Conservation (phyloP, 2,797 vertebrate species). For the Mareca strepera region DNA sequence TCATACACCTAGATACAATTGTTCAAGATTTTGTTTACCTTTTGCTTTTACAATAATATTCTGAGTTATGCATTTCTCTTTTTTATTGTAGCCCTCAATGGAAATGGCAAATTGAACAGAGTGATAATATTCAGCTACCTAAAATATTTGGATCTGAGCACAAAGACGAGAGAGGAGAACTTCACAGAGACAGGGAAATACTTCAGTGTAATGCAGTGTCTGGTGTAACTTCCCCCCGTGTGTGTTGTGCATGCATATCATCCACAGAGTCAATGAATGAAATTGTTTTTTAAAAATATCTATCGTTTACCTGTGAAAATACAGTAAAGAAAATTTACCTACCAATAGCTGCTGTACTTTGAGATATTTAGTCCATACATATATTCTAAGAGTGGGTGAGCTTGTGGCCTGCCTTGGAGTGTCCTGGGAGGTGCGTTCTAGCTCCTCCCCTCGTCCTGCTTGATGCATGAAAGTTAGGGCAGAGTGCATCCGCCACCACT, state of each 20-base stretch:
- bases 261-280: not conserved
- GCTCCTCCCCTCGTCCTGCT: constrained; percentile 65
- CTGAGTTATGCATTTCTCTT: not conserved
- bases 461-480: constrained; percentile 59
- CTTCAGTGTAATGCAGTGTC: not conserved
- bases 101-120: not conserved
- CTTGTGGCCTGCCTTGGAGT: constrained; percentile 49
- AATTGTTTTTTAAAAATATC: not conserved
- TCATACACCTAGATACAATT: not conserved
- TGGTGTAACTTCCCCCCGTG: not conserved
- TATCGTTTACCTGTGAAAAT: constrained; percentile 54
- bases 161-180: not conserved
- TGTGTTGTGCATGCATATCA: not conserved
- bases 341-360: constrained; percentile 66
- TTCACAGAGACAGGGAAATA: not conserved
- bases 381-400: constrained; percentile 60
- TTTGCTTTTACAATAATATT: not conserved
- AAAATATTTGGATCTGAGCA: not conserved
- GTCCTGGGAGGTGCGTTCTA: constrained; percentile 22
- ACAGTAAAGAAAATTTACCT: constrained; percentile 72
- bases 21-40: not conserved
- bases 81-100: not conserved
- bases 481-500: constrained; percentile 68
- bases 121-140: not conserved
- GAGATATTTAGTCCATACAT: constrained; percentile 66